phyloP scores from a whole-genome alignment of 2,797 vertebrate genomes.

The Ispidina picta region DNA sequence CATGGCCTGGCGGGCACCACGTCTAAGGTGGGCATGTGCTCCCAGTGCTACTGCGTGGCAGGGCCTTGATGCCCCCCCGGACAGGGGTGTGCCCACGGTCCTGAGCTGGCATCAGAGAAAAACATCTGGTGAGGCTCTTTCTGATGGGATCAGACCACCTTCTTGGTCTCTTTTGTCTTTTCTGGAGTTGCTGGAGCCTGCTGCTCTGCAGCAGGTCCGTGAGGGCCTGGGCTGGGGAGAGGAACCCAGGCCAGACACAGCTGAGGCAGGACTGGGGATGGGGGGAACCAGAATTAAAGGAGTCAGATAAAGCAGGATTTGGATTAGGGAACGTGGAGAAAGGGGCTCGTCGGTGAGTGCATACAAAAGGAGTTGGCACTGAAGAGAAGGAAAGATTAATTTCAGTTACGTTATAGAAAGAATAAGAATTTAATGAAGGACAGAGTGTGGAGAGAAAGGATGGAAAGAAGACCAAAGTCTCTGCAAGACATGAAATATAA shows the following conservation, averaged over 20 bases:
- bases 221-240: rapidly evolving
- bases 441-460: not conserved
- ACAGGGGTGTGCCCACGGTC: not conserved
- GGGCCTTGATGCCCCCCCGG: rapidly evolving
- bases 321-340: not conserved
- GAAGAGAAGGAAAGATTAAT: conserved; percentile 9
- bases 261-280: not conserved
- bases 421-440: conserved; percentile 40
- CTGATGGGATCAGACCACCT: too few relatives aligned
- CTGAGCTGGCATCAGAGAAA: too few relatives aligned
- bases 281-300: not conserved
- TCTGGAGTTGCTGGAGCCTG: rapidly evolving
- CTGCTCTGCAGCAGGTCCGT: not conserved
- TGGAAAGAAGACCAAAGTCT: not conserved
- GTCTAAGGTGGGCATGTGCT: rapidly evolving
- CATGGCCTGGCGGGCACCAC: rapidly evolving
- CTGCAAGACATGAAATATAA: conserved; percentile 10
- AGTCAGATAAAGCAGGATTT: not conserved
- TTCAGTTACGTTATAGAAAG: not conserved
- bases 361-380: not conserved
- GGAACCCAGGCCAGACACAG: rapidly evolving
- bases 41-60: rapidly evolving
- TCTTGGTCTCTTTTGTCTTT: not conserved
- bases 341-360: rapidly evolving
- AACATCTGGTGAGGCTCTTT: too few relatives aligned